These are phyloP conservation scores for Drusus annulatus DNA, from an alignment of 1,140 invertebrate genomes.

Conservation along the genomic window DNA sequence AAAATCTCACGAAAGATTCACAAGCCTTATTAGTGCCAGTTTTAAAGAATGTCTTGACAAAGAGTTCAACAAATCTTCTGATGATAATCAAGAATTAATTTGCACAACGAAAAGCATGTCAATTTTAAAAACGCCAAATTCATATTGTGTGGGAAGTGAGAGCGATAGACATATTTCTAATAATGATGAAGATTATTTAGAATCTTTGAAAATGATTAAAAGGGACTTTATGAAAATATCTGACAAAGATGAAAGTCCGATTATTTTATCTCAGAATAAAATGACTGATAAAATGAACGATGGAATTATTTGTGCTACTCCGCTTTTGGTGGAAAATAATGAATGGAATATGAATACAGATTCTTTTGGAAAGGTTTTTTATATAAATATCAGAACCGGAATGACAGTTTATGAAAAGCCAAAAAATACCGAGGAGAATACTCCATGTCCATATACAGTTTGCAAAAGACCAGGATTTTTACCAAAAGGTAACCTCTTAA, in stretches of 20 bases:
- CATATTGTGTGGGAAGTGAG: not conserved
- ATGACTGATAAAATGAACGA: not conserved
- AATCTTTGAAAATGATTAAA: too few relatives aligned
- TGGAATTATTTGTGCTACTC: not conserved
- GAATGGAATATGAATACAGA: slow-evolving; percentile 47
- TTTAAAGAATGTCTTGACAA: slow-evolving; percentile 4
- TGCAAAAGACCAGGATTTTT: slow-evolving; percentile 62
- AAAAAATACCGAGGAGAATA: slow-evolving; percentile 49
- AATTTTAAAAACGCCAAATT: slow-evolving; percentile 16
- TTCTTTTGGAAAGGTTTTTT: slow-evolving; percentile 43
- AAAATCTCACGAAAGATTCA: too few relatives aligned
- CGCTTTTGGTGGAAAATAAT: not conserved
- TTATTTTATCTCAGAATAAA: not conserved
- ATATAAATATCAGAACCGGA: slow-evolving; percentile 42
- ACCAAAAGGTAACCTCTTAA: slow-evolving; percentile 61
- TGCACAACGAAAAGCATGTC: slow-evolving; percentile 34
- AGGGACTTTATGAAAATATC: not conserved
- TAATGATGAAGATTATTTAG: too few relatives aligned
- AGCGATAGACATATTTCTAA: not conserved
- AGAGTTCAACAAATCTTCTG: slow-evolving; percentile 20
- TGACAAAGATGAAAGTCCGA: not conserved
- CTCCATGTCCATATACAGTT: slow-evolving; percentile 48
- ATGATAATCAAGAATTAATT: slow-evolving; percentile 5
- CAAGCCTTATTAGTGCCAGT: not conserved
- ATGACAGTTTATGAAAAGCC: slow-evolving; percentile 55